Evolutionary conservation across 2,797 vertebrate genomes (phyloP), one percentile per base, ranked within the genome.

Genomic region (Coregonus sp.): DNA sequence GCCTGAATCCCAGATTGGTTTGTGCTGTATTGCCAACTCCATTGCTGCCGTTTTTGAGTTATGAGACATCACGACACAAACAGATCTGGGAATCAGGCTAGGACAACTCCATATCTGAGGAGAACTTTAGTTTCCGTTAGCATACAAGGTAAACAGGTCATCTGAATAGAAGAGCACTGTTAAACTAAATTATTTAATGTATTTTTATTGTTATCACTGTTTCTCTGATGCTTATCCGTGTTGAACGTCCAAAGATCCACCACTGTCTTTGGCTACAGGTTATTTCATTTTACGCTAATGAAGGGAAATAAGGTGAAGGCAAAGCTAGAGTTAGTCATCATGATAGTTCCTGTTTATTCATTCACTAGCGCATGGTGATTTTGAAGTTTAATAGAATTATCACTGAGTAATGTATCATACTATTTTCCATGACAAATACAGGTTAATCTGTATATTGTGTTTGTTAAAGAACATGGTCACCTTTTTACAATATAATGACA

Each of bases 111-210:
- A 80, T 80, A 81, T 83, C 84, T 75, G 78, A 72, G 79, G 78
- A 47, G 9, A 66, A 4, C 33, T 47, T 75, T 18, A 79, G 83
- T 82, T 82, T 56, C 73, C 70, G 77, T 78, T 76, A 78, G 40
- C 80, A 75, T 92, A 86, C 80, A 87, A 90, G 86, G 84, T 70
- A 86, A 83, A 59, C 87, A 91, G 88, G 88, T 93, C 85, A 90
- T 86, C 81, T 77, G 83, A 75, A 82, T 79, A 84, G 83, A 87
- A 74, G 83, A 85, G 83, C 88, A 86, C 70, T 91, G 88, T 93
- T 93, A 93, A 93, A 93, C 86, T 95, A 94, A 95, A 85, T 95
- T 94, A 94, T 94, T 93, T 75, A 88, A 81, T 81, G 78, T 92
- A 81, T 89, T 87, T 78, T 89, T 84, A 77, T 90, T 82, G 84